Conservation (phyloP, 2,113 vertebrate genomes). For the Pangasianodon hypophthalmus region DNA sequence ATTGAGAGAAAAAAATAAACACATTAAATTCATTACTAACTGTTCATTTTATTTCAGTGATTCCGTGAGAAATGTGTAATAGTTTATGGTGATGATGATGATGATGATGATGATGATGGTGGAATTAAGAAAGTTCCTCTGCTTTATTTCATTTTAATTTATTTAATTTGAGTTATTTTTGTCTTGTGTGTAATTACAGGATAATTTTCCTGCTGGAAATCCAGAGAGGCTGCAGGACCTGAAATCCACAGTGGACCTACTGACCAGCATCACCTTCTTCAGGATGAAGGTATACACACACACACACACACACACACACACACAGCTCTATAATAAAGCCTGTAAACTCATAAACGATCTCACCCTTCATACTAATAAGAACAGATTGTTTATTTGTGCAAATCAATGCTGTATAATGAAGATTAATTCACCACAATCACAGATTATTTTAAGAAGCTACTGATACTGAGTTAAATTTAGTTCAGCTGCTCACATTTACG, state of each 20-base stretch:
- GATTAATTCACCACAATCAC: neutral
- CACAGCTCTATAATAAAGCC: neutral
- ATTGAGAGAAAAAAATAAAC: neutral
- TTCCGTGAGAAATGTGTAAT: neutral
- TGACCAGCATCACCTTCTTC: slow-evolving; percentile 98
- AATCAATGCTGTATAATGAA: neutral
- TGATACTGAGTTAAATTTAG: neutral
- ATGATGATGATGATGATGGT: neutral
- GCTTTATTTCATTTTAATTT: neutral
- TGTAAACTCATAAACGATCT: neutral
- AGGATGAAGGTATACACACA: slow-evolving; percentile 89
- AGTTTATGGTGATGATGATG: neutral
- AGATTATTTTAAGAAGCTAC: neutral
- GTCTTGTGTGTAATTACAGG: slow-evolving; percentile 70
- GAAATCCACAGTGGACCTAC: slow-evolving; percentile 94
- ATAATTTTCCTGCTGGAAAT: slow-evolving; percentile 95
- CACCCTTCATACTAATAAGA: neutral
- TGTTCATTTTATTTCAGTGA: neutral
- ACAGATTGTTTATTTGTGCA: neutral
- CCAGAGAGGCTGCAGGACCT: slow-evolving; percentile 91
- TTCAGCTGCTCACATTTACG: neutral
- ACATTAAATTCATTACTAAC: neutral
- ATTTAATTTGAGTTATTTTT: neutral
- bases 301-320: slow-evolving; percentile 8
- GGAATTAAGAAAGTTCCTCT: neutral